These are phyloP conservation scores for Tarsius wallacei DNA, from an alignment of 2,797 vertebrate genomes.

Conservation along the genomic window DNA sequence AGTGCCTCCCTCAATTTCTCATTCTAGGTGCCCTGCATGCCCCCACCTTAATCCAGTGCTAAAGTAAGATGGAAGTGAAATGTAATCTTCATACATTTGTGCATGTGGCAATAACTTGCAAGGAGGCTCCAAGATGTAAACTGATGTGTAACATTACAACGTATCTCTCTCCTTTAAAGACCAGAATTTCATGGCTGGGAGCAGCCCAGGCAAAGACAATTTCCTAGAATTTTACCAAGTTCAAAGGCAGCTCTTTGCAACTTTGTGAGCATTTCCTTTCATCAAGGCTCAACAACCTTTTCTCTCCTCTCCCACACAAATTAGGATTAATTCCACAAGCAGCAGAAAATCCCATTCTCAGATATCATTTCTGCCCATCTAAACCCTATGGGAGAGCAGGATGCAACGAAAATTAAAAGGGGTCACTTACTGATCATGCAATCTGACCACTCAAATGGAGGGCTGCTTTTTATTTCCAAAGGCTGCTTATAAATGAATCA, in stretches of 20 bases:
- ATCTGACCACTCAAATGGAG: slow-evolving; percentile 83
- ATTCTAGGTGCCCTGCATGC: not conserved
- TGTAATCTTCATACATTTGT: not conserved
- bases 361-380: slow-evolving; percentile 42
- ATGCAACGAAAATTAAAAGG: not conserved
- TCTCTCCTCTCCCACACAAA: slow-evolving; percentile 7
- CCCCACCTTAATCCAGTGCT: not conserved
- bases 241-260: slow-evolving; percentile 42
- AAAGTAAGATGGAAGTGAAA: not conserved
- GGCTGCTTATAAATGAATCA: slow-evolving; percentile 78
- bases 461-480: slow-evolving; percentile 78
- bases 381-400: not conserved
- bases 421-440: slow-evolving; percentile 78
- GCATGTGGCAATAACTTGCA: not conserved
- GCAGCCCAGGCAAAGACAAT: not conserved
- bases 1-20: not conserved
- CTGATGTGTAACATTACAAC: not conserved
- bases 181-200: slow-evolving; percentile 6
- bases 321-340: slow-evolving; percentile 31
- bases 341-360: slow-evolving; percentile 7
- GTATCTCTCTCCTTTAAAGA: slow-evolving; percentile 31
- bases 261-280: slow-evolving; percentile 36
- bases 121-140: not conserved
- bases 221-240: not conserved
- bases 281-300: not conserved